phyloP scores from a whole-genome alignment of 1,140 invertebrate species.

The Brachionus koreanus region DNA sequence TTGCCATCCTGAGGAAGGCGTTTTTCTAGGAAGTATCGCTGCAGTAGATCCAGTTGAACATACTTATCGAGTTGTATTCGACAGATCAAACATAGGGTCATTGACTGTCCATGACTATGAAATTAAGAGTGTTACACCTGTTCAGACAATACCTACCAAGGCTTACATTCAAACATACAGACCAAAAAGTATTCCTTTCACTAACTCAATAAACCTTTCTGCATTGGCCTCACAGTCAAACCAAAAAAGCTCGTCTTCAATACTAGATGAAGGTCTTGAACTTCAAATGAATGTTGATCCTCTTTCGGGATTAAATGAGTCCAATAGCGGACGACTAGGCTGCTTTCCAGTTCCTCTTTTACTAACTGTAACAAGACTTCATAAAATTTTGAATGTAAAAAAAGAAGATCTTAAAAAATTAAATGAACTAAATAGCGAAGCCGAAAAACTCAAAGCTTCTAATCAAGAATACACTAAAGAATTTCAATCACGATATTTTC shows the following conservation, averaged over 20 bases:
- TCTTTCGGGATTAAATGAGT: conserved; percentile 46
- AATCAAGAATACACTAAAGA: conserved; percentile 71
- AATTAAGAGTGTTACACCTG: conserved; percentile 62
- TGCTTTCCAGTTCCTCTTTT: conserved; percentile 75
- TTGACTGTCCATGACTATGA: conserved; percentile 94
- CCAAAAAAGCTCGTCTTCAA: background rate
- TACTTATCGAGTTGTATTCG: conserved; percentile 95
- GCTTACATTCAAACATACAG: conserved; percentile 29
- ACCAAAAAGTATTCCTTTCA: background rate
- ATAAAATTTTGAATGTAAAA: conserved; percentile 79
- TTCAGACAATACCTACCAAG: conserved; percentile 14
- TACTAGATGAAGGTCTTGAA: background rate
- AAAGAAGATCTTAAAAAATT: conserved; percentile 73
- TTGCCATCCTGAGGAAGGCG: conserved; percentile 86
- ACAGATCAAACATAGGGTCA: conserved; percentile 83
- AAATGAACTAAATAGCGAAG: conserved; percentile 81
- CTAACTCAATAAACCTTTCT: background rate
- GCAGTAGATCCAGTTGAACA: conserved; percentile 94
- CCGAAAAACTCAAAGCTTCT: conserved; percentile 76
- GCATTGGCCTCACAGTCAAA: background rate
- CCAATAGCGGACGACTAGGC: conserved; percentile 65
- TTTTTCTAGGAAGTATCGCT: conserved; percentile 92
- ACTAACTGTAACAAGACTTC: conserved; percentile 65
- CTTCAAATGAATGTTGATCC: background rate
- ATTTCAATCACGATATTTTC: conserved; percentile 82